phyloP scores from a whole-genome alignment of 2,113 vertebrate species.

The Rhinichthys klamathensis region DNA sequence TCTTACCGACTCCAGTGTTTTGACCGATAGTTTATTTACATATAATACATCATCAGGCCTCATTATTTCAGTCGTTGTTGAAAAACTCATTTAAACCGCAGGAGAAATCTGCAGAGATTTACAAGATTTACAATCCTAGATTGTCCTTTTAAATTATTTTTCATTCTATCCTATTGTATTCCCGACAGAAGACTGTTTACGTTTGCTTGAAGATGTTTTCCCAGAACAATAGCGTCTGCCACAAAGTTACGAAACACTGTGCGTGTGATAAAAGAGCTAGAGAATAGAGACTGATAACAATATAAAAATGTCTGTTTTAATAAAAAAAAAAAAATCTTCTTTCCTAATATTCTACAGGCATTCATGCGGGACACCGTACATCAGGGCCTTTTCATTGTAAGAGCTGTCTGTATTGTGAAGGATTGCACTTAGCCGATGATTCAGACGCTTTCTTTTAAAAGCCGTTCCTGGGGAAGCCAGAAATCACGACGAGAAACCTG shows the following conservation, averaged over 20 bases:
- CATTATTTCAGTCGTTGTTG: background rate
- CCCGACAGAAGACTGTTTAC: background rate
- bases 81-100: background rate
- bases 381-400: conserved; percentile 29
- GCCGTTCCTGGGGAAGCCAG: conserved; percentile 30
- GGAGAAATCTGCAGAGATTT: background rate
- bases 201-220: background rate
- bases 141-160: background rate
- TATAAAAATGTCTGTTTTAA: background rate
- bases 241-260: background rate
- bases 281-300: conserved; percentile 18
- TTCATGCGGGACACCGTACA: conserved; percentile 32
- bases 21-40: too few species aligned
- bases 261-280: background rate
- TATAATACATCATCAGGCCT: background rate
- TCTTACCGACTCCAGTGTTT: too few species aligned
- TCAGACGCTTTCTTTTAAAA: background rate
- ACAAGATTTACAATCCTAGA: background rate
- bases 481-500: conserved; percentile 22
- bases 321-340: background rate
- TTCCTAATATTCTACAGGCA: conserved; percentile 3
- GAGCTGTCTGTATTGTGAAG: conserved; percentile 35
- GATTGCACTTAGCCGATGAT: conserved; percentile 48
- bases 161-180: background rate
- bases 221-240: background rate